These are phyloP conservation scores for Plagodis dolabraria DNA, from an alignment of 2,888 invertebrate genomes.

Conservation along the genomic window DNA sequence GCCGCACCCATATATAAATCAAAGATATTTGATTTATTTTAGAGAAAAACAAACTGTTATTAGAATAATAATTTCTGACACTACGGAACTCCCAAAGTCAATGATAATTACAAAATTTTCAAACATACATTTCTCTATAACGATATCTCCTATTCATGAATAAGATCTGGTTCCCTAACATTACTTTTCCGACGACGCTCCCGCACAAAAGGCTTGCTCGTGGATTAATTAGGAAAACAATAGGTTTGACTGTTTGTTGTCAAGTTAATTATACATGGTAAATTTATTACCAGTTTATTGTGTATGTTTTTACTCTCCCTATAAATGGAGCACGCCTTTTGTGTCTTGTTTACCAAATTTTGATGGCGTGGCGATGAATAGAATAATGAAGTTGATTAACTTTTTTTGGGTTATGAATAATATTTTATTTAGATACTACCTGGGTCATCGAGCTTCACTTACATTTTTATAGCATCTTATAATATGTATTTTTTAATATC, in stretches of 20 bases:
- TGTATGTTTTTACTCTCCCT: conserved; percentile 7
- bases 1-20: too few relatives aligned
- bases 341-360: conserved; percentile 8
- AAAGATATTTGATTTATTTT: too few relatives aligned
- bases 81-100: too few relatives aligned
- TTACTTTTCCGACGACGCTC: conserved; percentile 4
- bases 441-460: too few relatives aligned
- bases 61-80: too few relatives aligned
- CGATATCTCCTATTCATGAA: conserved; percentile 7
- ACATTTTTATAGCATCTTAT: too few relatives aligned
- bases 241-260: conserved; percentile 12
- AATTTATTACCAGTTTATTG: conserved; percentile 7
- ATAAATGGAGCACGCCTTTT: conserved; percentile 8
- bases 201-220: conserved; percentile 15
- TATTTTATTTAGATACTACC: too few relatives aligned
- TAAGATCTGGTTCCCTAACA: conserved; percentile 11
- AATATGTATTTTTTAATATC: too few relatives aligned
- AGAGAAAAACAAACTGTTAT: too few relatives aligned
- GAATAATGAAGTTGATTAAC: too few relatives aligned
- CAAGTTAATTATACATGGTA: conserved; percentile 23
- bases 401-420: too few relatives aligned
- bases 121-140: conserved; percentile 1
- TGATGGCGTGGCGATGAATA: conserved; percentile 1
- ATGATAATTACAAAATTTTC: too few relatives aligned
- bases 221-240: conserved; percentile 26